Evolutionary conservation across 1,140 invertebrate species (phyloP), one percentile per base, ranked within the genome.

Genomic region (Bombus haemorrhoidalis): DNA sequence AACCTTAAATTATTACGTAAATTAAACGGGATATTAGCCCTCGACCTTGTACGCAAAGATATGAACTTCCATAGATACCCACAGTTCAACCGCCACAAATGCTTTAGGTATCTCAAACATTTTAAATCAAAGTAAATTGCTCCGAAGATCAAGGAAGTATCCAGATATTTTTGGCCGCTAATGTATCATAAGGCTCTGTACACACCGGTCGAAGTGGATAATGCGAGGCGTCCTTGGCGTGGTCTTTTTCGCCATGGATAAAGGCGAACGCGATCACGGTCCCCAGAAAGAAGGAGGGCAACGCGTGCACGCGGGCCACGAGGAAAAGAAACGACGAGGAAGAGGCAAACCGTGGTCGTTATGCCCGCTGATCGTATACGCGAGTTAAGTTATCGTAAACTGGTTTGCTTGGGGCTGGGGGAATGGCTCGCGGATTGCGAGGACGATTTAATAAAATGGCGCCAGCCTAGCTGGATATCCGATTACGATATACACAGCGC

Each of bases 311-410:
- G n/a, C 47, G 73, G 12, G 13, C 43, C 32, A 64, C 53, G 73
- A 86, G 43, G 76, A 76, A 79, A 72, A 47, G 32, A 69, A 62
- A 72, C 66, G 57, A 47, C 28, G 5, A 28, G 68, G 32, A 71
- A 39, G 69, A 66, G 28, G 18, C 1, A 25, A 39, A 75, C 57
- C 47, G 34, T 68, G 78, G 81, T 77, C 39, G 62, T 76, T 74
- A 71, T 59, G 87, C 37, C 59, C 15, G 75, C 73, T 68, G 86
- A 72, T 76, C 82, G 80, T 77, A 71, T 78, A 83, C 78, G 83
- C 68, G 84, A 87, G 89, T 91, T 82, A 89, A 89, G 89, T 92
- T 92, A 93, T 92, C 87, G 92, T 78, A 92, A 94, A 94, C 93
- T 93, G 92, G 93, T 94, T 94, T 91, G 39, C 76, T 37, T 47